These are phyloP conservation scores for Holacanthus passer DNA, from an alignment of 2,113 vertebrate genomes.

Conservation along the genomic window DNA sequence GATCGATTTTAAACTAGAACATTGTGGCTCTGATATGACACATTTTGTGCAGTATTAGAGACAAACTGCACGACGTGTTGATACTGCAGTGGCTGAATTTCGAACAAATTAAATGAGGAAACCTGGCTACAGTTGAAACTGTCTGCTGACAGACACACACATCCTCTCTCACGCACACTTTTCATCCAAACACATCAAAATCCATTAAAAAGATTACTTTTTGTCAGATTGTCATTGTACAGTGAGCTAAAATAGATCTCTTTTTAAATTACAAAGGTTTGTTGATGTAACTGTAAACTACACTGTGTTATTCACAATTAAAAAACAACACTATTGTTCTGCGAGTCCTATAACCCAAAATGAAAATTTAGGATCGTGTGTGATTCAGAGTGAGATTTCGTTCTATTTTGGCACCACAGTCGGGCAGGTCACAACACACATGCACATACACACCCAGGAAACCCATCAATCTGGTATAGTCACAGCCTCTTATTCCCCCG, in stretches of 20 bases:
- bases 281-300: slow-evolving; percentile 28
- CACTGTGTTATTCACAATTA: slow-evolving; percentile 14
- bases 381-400: not conserved
- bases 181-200: not conserved
- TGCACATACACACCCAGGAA: not conserved
- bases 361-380: not conserved
- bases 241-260: slow-evolving; percentile 37
- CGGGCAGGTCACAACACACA: not conserved
- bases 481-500: not conserved
- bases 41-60: not conserved
- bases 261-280: slow-evolving; percentile 17
- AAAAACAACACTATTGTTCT: slow-evolving; percentile 8
- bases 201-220: not conserved
- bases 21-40: slow-evolving; percentile 20
- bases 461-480: not conserved
- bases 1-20: not conserved
- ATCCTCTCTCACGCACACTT: not conserved
- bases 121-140: not conserved
- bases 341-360: not conserved
- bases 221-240: slow-evolving; percentile 36
- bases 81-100: not conserved
- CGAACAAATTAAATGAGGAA: not conserved
- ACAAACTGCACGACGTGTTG: not conserved
- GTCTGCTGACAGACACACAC: not conserved
- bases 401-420: slow-evolving; percentile 13